Evolutionary conservation across 2,113 vertebrate species (phyloP).

Genomic region (Athene cunicularia): DNA sequence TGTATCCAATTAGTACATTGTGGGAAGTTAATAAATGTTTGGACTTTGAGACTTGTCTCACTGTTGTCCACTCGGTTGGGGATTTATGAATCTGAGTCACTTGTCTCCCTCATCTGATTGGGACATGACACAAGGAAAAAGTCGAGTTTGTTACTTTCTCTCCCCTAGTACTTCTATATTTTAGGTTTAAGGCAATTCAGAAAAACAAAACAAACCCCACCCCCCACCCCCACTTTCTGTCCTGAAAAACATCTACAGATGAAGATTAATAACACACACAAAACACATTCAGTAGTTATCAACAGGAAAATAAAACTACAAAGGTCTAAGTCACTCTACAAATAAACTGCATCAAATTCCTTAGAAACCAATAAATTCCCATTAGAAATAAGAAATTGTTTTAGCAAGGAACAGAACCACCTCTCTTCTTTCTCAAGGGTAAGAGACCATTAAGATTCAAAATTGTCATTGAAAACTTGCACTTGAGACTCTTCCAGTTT

Average conservation of each 20-base stretch:
- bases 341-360: background rate
- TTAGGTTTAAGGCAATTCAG: background rate
- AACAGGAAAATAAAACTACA: background rate
- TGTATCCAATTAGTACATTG: too few species aligned
- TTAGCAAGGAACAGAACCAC: background rate
- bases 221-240: background rate
- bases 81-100: too few species aligned
- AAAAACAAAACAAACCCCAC: background rate
- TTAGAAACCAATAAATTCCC: background rate
- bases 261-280: background rate
- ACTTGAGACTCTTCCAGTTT: background rate
- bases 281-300: background rate
- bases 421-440: background rate
- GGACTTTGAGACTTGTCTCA: too few species aligned
- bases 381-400: background rate
- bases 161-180: background rate
- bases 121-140: background rate
- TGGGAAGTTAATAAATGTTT: too few species aligned
- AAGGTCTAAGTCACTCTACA: background rate
- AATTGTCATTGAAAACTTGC: background rate
- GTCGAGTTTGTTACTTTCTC: background rate
- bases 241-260: background rate
- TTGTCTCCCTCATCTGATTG: too few species aligned
- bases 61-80: too few species aligned
- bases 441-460: background rate